Base-by-base conservation (phyloP, 1,140 invertebrate genomes). In the Phortica variegata region DNA sequence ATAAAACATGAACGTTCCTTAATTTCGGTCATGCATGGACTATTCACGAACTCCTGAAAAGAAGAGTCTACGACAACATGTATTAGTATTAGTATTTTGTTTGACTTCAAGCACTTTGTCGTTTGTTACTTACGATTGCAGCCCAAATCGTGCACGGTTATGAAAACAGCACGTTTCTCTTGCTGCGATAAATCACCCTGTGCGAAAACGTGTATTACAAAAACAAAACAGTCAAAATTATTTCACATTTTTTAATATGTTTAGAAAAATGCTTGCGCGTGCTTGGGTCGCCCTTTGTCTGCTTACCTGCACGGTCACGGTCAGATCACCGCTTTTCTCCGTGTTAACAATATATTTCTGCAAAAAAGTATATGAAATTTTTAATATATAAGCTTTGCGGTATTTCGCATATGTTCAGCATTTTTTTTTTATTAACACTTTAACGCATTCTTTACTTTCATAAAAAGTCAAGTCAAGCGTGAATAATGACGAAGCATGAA, bases 101-200 rank as follows among this genome's bases (percentile, higher is more conserved):
- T 31, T 31, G n/a, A n/a, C n/a, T n/a, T n/a, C n/a, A n/a, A n/a
- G n/a, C n/a, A 13, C 12, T 36, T 36, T 13, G 6, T 26, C 23
- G 23, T 26, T 26, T 26, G 10, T 18, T 54, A 89, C 89, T 88
- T 80, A 93, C 90, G 89, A 77, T 93, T 93, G 66, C 88, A 90
- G 73, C 91, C 91, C 56, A 94, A 79, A 74, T 95, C 91, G 77
- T 95, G 91, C 5, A 94, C 89, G 13, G 91, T 94, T 19, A 94
- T 77, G 70, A 95, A 90, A 37, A 91, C 84, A 51, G 90, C 88
- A 70, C 85, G 79, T 61, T 88, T 87, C 59, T 89, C 86, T 65
- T 87, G 84, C 68, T 88, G 86, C 43, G 83, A 83, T 52, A 90
- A 73, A 76, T 89, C 87, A 46, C 89, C 89, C 88, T 91, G 77